These are phyloP conservation scores for Toxotes chatareus DNA, from an alignment of 2,113 vertebrate genomes.

Conservation along the genomic window DNA sequence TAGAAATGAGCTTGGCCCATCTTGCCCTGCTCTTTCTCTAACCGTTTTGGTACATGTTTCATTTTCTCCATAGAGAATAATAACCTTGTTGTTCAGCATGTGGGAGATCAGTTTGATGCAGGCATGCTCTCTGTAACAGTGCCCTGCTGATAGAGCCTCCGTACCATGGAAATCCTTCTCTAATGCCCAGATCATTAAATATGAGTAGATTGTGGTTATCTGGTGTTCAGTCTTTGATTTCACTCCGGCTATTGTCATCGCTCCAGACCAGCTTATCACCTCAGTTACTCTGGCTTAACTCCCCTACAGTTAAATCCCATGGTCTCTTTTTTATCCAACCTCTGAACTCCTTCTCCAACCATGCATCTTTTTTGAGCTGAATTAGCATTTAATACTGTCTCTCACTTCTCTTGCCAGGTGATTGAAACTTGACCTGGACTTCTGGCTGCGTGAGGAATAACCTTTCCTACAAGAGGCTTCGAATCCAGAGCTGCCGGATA, in stretches of 20 bases:
- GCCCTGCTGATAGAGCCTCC: constrained; percentile 21
- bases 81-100: constrained; percentile 13
- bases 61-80: constrained; percentile 37
- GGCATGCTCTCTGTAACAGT: constrained; percentile 18
- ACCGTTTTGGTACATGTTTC: constrained; percentile 21
- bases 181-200: constrained; percentile 23
- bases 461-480: constrained; percentile 58
- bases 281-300: constrained; percentile 12
- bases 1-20: constrained; percentile 64
- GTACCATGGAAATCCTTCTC: constrained; percentile 44
- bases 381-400: constrained; percentile 54
- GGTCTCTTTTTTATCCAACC: constrained; percentile 25
- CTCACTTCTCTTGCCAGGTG: constrained; percentile 78
- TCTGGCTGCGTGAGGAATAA: constrained; percentile 65
- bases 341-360: not conserved
- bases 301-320: not conserved
- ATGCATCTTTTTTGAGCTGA: constrained; percentile 24
- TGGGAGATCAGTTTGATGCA: constrained; percentile 15
- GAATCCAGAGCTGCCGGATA: constrained; percentile 40
- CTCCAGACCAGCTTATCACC: constrained; percentile 6
- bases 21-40: constrained; percentile 27
- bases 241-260: constrained; percentile 2
- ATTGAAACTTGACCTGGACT: constrained; percentile 71
- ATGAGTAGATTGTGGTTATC: constrained; percentile 17
- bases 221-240: constrained; percentile 25